Percentiles rank a stretch among this genome's conserved stretches.
Evolutionary conservation across 1,140 invertebrate species (phyloP).

Genomic region (Drosophila tani): DNA sequence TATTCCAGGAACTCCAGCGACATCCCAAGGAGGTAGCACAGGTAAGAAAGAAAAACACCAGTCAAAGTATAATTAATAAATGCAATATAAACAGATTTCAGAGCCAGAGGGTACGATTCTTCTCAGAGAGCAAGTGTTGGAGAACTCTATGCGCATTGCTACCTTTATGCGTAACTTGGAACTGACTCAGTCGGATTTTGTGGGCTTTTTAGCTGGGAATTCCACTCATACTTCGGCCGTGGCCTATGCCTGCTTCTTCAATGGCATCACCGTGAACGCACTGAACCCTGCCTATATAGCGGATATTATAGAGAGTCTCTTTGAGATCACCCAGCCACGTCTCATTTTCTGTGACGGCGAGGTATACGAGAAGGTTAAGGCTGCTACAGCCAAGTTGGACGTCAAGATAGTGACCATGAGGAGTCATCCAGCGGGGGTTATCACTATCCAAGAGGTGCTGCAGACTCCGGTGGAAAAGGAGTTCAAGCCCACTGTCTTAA

Average conservation of each 20-base stretch:
- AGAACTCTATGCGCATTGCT: constrained; percentile 33
- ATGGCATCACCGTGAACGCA: constrained; percentile 50
- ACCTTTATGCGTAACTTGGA: constrained; percentile 15
- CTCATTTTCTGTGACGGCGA: constrained; percentile 51
- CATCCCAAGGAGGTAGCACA: constrained; percentile 37
- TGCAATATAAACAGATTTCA: constrained; percentile 14
- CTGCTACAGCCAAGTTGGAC: constrained; percentile 9
- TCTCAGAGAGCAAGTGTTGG: constrained; percentile 15
- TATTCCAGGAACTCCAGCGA: constrained; percentile 30
- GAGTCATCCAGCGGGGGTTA: constrained; percentile 9
- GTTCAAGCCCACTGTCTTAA: constrained; percentile 15
- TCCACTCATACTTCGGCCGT: constrained; percentile 50
- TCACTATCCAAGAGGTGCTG: constrained; percentile 15
- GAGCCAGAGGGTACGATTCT: constrained; percentile 31
- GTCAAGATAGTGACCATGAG: constrained; percentile 24
- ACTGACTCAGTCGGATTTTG: constrained; percentile 24
- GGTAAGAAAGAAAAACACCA: background rate
- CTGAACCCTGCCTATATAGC: constrained; percentile 14
- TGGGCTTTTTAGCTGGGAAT: constrained; percentile 58
- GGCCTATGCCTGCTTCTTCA: constrained; percentile 61
- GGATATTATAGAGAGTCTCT: constrained; percentile 26
- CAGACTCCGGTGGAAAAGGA: background rate
- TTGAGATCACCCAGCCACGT: constrained; percentile 33
- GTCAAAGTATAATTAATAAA: too few species aligned
- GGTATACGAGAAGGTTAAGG: constrained; percentile 19